Conservation (phyloP, 2,888 invertebrate species). For the Ectemnius cavifrons region DNA sequence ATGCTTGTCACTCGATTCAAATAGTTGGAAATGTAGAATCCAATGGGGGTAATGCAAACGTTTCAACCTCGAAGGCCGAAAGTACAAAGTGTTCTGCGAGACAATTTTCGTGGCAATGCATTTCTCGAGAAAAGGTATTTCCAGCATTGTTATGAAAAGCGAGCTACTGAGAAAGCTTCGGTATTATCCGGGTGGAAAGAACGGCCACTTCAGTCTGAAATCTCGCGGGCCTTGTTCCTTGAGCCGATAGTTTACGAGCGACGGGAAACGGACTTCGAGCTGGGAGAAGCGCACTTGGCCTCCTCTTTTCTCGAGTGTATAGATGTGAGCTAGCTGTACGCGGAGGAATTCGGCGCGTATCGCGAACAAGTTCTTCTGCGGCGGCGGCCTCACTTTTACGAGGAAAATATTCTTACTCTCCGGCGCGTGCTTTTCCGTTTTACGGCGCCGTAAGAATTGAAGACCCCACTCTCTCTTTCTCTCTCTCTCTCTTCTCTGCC, state of each 20-base stretch:
- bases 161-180: too few species aligned
- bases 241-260: conserved; percentile 31
- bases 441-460: conserved; percentile 32
- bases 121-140: too few species aligned
- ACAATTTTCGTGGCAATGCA: too few species aligned
- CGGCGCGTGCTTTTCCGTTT: conserved; percentile 14
- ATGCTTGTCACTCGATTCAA: too few species aligned
- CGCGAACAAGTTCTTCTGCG: background rate
- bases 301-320: too few species aligned
- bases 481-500: background rate
- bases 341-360: conserved; percentile 9
- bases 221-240: conserved; percentile 20
- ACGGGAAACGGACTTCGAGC: conserved; percentile 19
- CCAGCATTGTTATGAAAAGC: too few species aligned
- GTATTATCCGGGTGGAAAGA: too few species aligned
- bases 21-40: too few species aligned
- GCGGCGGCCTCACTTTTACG: conserved; percentile 6
- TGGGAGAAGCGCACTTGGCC: background rate
- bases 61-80: too few species aligned
- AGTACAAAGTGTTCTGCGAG: too few species aligned
- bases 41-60: too few species aligned
- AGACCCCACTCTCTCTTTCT: background rate
- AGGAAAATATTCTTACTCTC: conserved; percentile 18
- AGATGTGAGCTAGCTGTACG: conserved; percentile 11
- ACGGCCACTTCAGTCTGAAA: background rate